Evolutionary conservation across 2,113 vertebrate species (phyloP), one percentile per base, ranked within the genome.

Genomic region (Mormyrus iriodes): DNA sequence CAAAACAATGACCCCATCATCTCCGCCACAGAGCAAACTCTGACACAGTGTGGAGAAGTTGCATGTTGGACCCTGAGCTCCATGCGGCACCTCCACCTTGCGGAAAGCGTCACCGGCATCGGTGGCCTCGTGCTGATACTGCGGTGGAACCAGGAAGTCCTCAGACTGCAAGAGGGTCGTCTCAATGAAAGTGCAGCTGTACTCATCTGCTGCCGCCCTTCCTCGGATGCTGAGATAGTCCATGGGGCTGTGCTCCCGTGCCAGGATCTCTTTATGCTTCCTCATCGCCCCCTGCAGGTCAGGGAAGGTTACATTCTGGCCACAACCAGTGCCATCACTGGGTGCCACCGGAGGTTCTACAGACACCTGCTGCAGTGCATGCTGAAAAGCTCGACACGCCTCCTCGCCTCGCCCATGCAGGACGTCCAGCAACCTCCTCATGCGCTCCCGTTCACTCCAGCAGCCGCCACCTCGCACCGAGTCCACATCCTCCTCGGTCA

Each of bases 401-500:
- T 93, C 93, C 84, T 93, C 93, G 21, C 93, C 93, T 69, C 93
- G 89, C 0, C 92, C 90, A 2, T 92, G 82, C 27, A 93, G 91
- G 4, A 93, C 93, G 53, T 93, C 92, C 88, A 93, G 89, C 83
- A 93, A 89, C 6, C 31, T 61, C 83, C 93, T 89, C 91, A 93
- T 91, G 52, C 90, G 52, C 35, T 92, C 90, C 21, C 90, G 85
- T 13, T 91, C 90, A 10, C 93, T 90, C 35, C 58, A 8, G 12
- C 19, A 3, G 4, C 88, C 61, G 0, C 90, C 85, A 5, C 92
- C 92, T 69, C 65, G 88, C 8, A 93, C 89, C 0, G 90, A n/a
- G 61, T 92, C 92, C 42, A 93, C 31, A 21, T 93, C 93, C 88
- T 93, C 93, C 35, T 92, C 91, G 0, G 93, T 93, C 4, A 93